Evolutionary conservation across 2,113 vertebrate species (phyloP), one percentile per base, ranked within the genome.

Genomic region (Dromiciops gliroides): DNA sequence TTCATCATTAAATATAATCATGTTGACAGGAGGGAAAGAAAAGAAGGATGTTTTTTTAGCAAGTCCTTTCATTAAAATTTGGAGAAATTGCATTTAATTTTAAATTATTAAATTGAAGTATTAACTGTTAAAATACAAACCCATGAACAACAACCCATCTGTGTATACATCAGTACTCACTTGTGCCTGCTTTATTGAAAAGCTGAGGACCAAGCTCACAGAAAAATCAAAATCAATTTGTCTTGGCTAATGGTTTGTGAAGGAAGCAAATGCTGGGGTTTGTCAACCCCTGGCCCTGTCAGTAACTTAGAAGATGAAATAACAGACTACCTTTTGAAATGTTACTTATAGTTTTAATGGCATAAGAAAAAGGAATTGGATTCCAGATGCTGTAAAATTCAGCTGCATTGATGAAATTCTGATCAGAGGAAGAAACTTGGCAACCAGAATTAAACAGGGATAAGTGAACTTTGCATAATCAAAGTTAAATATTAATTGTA

Each of bases 401-500:
- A 56, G 24, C 51, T 90, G 31, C 6, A 93, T 37, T 95, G 88
- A 49, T 89, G 94, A 7, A 1, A 94, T 47, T 96, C 10, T 28
- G 91, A 89, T 96, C 91, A 95, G 95, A 97, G 90, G 89, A 26
- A 51, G 37, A 94, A 91, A 49, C 24, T 26, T 92, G 92, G 44
- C 47, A 97, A 97, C 83, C 0, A 95, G n/a, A 96, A 97, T 97
- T 96, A 92, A 97, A 67, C 48, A 90, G 14, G 91, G 48, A 50
- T 97, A 95, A 96, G 26, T 96, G 24, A 56, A 91, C 49, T 96
- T 95, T 90, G 37, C 37, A 94, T 96, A 98, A 95, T 92, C 91
- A 89, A 96, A 98, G 93, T 95, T 97, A 98, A 98, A 97, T 96
- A 97, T 98, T 98, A 96, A 97, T 97, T 98, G 50, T 92, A 97